Evolutionary conservation across 37 sponge, comb jelly and placozoan genomes (phyloP).

Genomic region (Mnemiopsis leidyi): DNA sequence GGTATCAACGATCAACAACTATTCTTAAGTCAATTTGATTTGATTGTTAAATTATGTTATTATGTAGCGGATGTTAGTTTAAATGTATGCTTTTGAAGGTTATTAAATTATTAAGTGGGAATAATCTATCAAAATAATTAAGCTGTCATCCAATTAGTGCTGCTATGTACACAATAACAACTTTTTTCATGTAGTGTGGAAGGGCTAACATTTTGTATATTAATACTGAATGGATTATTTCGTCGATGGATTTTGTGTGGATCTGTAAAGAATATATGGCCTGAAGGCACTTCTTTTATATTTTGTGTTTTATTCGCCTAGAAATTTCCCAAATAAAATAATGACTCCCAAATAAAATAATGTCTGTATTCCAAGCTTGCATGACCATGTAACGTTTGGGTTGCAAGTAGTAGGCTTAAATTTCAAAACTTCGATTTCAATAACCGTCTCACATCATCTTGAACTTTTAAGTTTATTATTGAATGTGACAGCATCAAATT

Average conservation of each 20-base stretch:
- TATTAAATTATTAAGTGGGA: neutral
- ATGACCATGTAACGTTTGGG: no score
- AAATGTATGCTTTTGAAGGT: neutral
- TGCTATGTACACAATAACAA: neutral
- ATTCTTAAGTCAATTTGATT: neutral
- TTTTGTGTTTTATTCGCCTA: neutral
- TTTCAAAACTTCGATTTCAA: no score
- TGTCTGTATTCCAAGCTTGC: neutral
- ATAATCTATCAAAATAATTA: neutral
- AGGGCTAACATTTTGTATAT: neutral
- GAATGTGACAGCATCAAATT: no score
- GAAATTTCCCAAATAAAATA: neutral
- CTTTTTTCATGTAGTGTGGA: neutral
- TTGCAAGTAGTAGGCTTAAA: no score
- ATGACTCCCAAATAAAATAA: neutral
- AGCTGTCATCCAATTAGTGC: neutral
- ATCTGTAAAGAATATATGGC: conserved; percentile 41
- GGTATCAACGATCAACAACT: neutral
- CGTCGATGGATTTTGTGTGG: conserved; percentile 46
- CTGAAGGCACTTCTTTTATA: conserved; percentile 42
- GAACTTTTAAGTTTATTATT: no score
- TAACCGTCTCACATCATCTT: no score
- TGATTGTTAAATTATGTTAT: neutral
- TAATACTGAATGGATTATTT: conserved; percentile 9
- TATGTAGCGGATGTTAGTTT: neutral